Conservation (phyloP, 1,140 invertebrate species). For the Pseudomyrmex pallidus region DNA sequence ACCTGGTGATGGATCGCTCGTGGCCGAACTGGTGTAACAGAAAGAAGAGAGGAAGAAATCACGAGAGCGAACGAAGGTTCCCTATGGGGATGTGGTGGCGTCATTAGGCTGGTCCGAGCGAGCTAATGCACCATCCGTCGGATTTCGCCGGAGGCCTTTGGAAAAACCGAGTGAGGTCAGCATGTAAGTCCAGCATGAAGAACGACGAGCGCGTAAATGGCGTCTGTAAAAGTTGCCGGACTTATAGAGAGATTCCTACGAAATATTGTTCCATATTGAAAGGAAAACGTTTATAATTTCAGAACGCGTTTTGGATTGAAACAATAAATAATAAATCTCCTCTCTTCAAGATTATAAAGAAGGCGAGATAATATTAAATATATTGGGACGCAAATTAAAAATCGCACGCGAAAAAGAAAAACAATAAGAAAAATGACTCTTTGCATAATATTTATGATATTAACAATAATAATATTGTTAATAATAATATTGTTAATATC, state of each 20-base stretch:
- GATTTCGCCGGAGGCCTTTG: conserved; percentile 75
- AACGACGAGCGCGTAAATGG: conserved; percentile 73
- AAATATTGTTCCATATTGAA: conserved; percentile 13
- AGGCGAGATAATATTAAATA: background rate
- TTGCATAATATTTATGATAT: no score
- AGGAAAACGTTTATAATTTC: conserved; percentile 40
- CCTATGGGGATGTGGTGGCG: conserved; percentile 79
- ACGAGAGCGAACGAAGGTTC: conserved; percentile 76
- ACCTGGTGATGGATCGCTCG: conserved; percentile 74
- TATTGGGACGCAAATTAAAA: no score
- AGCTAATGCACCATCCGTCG: conserved; percentile 78
- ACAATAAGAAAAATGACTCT: no score
- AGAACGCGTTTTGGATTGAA: conserved; percentile 6
- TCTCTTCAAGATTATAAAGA: background rate
- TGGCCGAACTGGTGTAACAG: conserved; percentile 72
- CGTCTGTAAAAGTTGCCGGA: conserved; percentile 68
- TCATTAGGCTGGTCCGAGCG: conserved; percentile 79
- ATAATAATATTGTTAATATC: no score
- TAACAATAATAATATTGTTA: no score
- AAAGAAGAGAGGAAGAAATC: conserved; percentile 79
- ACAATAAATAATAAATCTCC: background rate
- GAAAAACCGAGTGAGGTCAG: conserved; percentile 79
- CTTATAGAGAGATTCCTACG: conserved; percentile 63
- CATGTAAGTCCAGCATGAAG: conserved; percentile 71
- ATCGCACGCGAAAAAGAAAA: no score